These are phyloP conservation scores for Chaenogobius annularis DNA, from an alignment of 2,113 vertebrate genomes.

Conservation along the genomic window DNA sequence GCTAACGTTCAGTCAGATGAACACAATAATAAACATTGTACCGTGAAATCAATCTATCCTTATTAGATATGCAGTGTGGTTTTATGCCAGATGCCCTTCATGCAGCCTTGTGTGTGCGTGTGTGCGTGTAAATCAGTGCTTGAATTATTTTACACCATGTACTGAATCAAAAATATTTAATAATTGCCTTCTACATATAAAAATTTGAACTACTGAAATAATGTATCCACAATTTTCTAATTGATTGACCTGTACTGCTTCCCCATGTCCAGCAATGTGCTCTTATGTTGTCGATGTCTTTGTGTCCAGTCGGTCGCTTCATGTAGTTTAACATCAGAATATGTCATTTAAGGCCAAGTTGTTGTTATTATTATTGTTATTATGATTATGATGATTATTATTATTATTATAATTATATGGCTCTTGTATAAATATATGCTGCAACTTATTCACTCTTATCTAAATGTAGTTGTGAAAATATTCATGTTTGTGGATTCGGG, in stretches of 20 bases:
- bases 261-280: conserved; percentile 15
- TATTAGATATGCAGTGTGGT: neutral
- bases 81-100: neutral
- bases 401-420: conserved; percentile 9
- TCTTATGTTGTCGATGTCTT: conserved; percentile 44
- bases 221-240: neutral
- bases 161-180: neutral
- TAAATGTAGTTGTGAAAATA: conserved; percentile 33
- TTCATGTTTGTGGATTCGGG: conserved; percentile 23
- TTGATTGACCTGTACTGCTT: neutral
- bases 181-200: neutral
- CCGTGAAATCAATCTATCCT: too few relatives aligned
- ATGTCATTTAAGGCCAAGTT: conserved; percentile 33
- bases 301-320: conserved; percentile 41
- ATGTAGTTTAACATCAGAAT: conserved; percentile 32
- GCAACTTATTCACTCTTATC: conserved; percentile 44
- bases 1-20: neutral
- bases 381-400: neutral
- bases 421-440: conserved; percentile 61
- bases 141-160: neutral
- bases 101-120: too few relatives aligned
- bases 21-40: neutral
- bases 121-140: too few relatives aligned
- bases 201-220: neutral
- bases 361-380: neutral